Evolutionary conservation across 2,888 invertebrate genomes (phyloP).

Genomic region (Oligia latruncula): DNA sequence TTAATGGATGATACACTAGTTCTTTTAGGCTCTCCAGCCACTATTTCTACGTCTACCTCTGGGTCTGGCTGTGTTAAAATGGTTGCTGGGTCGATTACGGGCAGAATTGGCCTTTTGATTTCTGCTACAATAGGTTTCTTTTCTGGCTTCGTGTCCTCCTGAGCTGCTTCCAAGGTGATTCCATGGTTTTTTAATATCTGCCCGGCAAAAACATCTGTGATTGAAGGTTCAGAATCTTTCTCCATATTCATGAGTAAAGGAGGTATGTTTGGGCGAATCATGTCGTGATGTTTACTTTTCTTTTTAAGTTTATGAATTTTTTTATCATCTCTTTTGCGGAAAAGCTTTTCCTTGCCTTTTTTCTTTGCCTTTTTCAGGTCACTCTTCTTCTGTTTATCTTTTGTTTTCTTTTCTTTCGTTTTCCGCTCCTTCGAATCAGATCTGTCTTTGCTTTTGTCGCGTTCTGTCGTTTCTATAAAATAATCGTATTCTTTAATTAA

Average conservation of each 20-base stretch:
- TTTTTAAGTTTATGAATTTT: conserved; percentile 86
- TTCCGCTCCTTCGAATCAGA: conserved; percentile 76
- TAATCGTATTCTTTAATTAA: background rate
- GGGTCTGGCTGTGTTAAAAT: conserved; percentile 75
- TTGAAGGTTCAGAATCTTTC: conserved; percentile 89
- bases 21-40: conserved; percentile 75
- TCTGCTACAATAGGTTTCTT: conserved; percentile 74
- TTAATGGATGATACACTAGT: conserved; percentile 50
- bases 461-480: conserved; percentile 75
- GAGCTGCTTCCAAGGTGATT: conserved; percentile 76
- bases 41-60: conserved; percentile 48
- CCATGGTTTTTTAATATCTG: conserved; percentile 90
- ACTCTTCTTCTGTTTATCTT: conserved; percentile 82
- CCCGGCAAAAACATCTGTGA: conserved; percentile 92
- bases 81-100: conserved; percentile 86
- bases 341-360: conserved; percentile 80
- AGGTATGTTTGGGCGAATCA: conserved; percentile 86
- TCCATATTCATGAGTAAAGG: conserved; percentile 87
- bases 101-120: conserved; percentile 81
- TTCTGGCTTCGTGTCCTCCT: conserved; percentile 76
- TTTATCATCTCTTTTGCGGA: conserved; percentile 83
- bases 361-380: conserved; percentile 85
- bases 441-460: conserved; percentile 78
- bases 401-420: conserved; percentile 86
- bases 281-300: conserved; percentile 84